phyloP scores from a whole-genome alignment of 1,140 invertebrate genomes.

The Drosophila triauraria region DNA sequence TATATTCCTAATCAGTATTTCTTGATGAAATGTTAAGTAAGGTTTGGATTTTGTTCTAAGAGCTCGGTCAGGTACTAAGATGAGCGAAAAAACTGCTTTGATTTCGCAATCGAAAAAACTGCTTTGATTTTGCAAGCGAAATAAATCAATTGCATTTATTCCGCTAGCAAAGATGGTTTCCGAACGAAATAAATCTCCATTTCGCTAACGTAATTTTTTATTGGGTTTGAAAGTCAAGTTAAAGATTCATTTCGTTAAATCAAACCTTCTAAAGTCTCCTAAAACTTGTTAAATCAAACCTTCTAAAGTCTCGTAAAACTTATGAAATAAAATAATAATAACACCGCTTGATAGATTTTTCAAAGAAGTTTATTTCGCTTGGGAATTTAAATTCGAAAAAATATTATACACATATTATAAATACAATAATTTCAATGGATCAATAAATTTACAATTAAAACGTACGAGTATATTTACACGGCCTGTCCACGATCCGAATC shows the following conservation, averaged over 20 bases:
- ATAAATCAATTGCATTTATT: no score
- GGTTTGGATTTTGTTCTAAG: no score
- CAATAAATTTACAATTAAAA: constrained; percentile 71
- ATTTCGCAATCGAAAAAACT: no score
- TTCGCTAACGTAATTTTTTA: no score
- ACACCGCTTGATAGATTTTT: constrained; percentile 29
- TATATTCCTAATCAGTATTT: constrained; percentile 4
- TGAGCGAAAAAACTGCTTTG: no score
- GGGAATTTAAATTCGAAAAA: constrained; percentile 80
- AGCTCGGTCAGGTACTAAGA: no score
- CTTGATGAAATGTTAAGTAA: neutral
- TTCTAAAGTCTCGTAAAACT: neutral
- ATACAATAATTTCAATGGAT: constrained; percentile 65
- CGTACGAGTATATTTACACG: constrained; percentile 68
- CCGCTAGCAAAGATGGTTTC: no score
- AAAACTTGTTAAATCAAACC: neutral
- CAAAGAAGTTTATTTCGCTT: constrained; percentile 76
- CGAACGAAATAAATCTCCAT: no score
- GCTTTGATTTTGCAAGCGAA: no score
- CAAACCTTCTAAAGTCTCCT: neutral
- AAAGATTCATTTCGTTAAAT: neutral
- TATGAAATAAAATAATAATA: neutral
- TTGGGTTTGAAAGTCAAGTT: neutral
- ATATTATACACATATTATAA: constrained; percentile 68
- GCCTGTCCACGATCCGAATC: constrained; percentile 84